Evolutionary conservation across 2,888 invertebrate genomes (phyloP).

Genomic region (Andrena flavipes): DNA sequence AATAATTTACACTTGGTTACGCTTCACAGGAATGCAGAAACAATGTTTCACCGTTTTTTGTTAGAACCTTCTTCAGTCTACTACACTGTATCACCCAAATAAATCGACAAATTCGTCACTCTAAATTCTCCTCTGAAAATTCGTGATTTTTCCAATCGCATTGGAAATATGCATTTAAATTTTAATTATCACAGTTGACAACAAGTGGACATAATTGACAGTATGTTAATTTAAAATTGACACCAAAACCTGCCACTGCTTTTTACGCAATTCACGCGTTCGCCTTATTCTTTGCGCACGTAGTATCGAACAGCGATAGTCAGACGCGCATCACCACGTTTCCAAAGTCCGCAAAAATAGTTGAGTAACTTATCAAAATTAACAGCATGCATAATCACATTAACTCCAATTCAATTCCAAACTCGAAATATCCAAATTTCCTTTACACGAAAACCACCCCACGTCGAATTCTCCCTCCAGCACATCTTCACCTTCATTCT

Average conservation of each 20-base stretch:
- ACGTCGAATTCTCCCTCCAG: no score
- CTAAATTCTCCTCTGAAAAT: not conserved
- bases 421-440: no score
- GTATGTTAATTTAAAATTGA: not conserved
- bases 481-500: no score
- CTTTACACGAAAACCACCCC: no score
- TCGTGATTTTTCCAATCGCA: not conserved
- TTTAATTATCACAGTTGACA: not conserved
- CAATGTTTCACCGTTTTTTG: not conserved
- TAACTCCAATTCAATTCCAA: no score
- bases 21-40: conserved; percentile 18
- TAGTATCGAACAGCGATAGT: not conserved
- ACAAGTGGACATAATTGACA: not conserved
- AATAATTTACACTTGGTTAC: conserved; percentile 45
- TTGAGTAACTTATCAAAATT: not conserved
- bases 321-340: not conserved
- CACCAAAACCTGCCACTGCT: no score
- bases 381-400: no score
- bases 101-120: not conserved
- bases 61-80: not conserved
- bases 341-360: not conserved
- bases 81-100: not conserved
- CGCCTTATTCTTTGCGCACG: not conserved
- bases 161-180: not conserved
- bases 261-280: not conserved